Percentiles rank a stretch among this genome's conserved stretches.
These are phyloP conservation scores for Heliocidaris erythrogramma DNA, from an alignment of 35 echinoderm and acorn worm species.

Conservation along the genomic window DNA sequence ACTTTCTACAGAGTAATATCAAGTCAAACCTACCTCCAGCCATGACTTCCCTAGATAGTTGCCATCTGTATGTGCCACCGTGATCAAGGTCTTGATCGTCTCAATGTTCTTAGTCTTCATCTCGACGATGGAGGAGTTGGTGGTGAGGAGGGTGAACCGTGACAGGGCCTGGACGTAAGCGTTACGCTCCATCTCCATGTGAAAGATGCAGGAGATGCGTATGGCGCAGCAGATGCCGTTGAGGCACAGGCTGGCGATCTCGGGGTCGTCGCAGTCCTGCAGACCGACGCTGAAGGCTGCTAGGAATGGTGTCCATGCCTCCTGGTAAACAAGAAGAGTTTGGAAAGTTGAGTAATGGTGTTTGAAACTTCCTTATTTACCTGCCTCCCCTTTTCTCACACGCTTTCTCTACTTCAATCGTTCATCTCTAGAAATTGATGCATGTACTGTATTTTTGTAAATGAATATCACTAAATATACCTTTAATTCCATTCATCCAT, in stretches of 20 bases:
- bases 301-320: constrained; percentile 95
- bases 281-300: constrained; percentile 97
- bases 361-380: too few species aligned
- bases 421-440: too few species aligned
- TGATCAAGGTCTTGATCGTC: constrained; percentile 97
- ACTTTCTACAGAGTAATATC: not conserved
- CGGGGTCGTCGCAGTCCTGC: constrained; percentile 96
- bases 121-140: constrained; percentile 87
- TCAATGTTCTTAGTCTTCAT: constrained; percentile 99
- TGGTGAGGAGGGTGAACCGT: constrained; percentile 91
- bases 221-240: constrained; percentile 94
- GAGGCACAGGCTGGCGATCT: constrained; percentile 83
- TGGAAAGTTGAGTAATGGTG: not conserved
- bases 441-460: too few species aligned
- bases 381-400: too few species aligned
- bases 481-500: too few species aligned
- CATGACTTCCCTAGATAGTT: constrained; percentile 98
- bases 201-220: constrained; percentile 94
- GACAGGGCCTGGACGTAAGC: constrained; percentile 96
- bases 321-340: constrained; percentile 30
- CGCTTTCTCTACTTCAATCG: too few species aligned
- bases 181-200: constrained; percentile 90
- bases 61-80: constrained; percentile 93
- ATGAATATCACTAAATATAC: too few species aligned
- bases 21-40: constrained; percentile 79